These are phyloP conservation scores for Spilosoma lubricipeda DNA, from an alignment of 2,888 invertebrate genomes.

Conservation along the genomic window DNA sequence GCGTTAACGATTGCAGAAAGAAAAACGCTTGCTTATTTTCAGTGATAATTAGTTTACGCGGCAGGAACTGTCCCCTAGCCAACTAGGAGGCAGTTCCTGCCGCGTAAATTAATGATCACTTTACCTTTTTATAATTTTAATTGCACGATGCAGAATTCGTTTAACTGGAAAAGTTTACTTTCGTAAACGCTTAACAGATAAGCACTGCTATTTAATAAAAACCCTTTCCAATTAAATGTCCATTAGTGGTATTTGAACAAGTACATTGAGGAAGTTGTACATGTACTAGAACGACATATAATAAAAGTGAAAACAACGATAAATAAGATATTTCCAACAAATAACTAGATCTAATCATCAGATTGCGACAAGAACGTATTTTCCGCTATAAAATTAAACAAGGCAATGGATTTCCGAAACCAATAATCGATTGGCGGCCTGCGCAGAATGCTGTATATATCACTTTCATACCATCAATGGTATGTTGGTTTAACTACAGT, in stretches of 20 bases:
- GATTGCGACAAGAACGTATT: conserved; percentile 27
- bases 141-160: neutral
- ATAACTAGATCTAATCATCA: conserved; percentile 34
- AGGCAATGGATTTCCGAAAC: conserved; percentile 43
- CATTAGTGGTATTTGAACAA: neutral
- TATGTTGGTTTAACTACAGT: conserved; percentile 45
- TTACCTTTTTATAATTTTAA: neutral
- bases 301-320: conserved; percentile 16
- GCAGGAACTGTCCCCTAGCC: no score
- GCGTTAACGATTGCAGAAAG: no score
- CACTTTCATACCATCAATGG: conserved; percentile 63
- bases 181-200: neutral
- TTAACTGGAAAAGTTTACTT: neutral
- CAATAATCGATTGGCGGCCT: conserved; percentile 26
- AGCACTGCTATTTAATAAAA: neutral
- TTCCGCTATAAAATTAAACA: conserved; percentile 45
- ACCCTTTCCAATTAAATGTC: neutral
- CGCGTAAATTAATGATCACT: no score
- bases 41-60: no score
- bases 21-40: no score
- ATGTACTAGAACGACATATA: neutral
- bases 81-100: no score
- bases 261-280: conserved; percentile 2
- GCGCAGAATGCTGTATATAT: conserved; percentile 50
- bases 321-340: conserved; percentile 1